Conservation (phyloP, 2,797 vertebrate genomes). For the Todus mexicanus region DNA sequence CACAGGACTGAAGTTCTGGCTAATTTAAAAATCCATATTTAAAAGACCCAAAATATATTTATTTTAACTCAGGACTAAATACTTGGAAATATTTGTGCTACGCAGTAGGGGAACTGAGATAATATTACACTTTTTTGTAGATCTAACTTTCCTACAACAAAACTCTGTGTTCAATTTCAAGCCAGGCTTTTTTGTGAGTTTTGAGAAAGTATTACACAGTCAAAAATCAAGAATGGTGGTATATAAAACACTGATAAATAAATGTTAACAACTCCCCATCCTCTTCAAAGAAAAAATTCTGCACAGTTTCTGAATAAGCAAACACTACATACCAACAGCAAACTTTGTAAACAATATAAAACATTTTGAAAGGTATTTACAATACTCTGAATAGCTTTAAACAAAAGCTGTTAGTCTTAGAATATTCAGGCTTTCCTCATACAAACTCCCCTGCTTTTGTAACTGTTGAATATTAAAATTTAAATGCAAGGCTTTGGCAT, state of each 20-base stretch:
- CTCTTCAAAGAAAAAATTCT: constrained; percentile 15
- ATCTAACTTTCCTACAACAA: neutral
- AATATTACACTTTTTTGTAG: neutral
- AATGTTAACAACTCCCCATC: neutral
- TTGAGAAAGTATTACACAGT: neutral
- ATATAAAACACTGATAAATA: constrained; percentile 27
- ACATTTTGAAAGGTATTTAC: constrained; percentile 14
- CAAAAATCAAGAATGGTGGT: constrained; percentile 6
- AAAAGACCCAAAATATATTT: neutral
- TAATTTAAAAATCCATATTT: neutral
- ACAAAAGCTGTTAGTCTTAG: constrained; percentile 24
- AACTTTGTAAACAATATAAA: constrained; percentile 16
- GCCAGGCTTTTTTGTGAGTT: neutral
- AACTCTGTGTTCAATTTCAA: neutral
- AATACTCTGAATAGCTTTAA: constrained; percentile 20
- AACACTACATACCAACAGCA: neutral
- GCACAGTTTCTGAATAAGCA: constrained; percentile 3
- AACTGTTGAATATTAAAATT: neutral
- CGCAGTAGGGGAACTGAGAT: neutral
- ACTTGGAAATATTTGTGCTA: neutral
- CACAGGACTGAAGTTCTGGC: neutral
- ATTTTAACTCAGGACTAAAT: neutral
- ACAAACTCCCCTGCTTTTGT: neutral
- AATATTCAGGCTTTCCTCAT: neutral
- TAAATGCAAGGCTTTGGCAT: neutral